phyloP scores from a whole-genome alignment of 1,140 invertebrate genomes.

The Drosophila mojavensis region DNA sequence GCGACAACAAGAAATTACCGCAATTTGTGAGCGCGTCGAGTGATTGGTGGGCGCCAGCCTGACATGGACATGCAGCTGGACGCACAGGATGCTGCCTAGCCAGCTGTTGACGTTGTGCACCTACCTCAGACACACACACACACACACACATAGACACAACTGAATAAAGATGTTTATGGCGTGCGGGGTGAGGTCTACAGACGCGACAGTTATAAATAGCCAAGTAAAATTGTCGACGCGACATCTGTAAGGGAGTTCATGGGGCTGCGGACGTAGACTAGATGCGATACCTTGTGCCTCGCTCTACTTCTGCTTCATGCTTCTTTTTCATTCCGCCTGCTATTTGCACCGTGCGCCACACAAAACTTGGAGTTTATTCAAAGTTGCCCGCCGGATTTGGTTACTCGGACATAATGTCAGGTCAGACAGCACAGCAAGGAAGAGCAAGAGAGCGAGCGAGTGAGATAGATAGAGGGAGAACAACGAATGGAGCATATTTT shows the following conservation, averaged over 20 bases:
- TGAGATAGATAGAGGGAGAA: background rate
- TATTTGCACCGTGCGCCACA: conserved; percentile 36
- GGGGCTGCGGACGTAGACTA: conserved; percentile 15
- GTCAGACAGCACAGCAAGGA: background rate
- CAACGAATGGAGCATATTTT: conserved; percentile 55
- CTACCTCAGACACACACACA: conserved; percentile 44
- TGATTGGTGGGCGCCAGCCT: conserved; percentile 62
- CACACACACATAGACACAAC: conserved; percentile 18
- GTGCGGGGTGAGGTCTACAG: conserved; percentile 17
- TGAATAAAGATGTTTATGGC: conserved; percentile 61
- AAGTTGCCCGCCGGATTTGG: conserved; percentile 46
- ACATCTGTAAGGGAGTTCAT: conserved; percentile 27
- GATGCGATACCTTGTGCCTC: conserved; percentile 53
- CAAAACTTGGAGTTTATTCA: conserved; percentile 77
- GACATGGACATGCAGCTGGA: conserved; percentile 43
- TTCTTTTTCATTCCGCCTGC: conserved; percentile 28
- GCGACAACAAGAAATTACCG: conserved; percentile 82
- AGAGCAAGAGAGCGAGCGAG: conserved; percentile 6
- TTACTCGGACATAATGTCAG: background rate
- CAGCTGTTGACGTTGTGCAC: conserved; percentile 43
- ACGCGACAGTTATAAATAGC: conserved; percentile 79
- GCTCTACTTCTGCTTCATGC: background rate
- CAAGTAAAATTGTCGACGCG: conserved; percentile 71
- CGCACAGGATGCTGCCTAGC: conserved; percentile 5
- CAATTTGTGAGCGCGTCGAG: conserved; percentile 74